These are phyloP conservation scores for Orthosia gracilis DNA, from an alignment of 2,888 invertebrate genomes.

Conservation along the genomic window DNA sequence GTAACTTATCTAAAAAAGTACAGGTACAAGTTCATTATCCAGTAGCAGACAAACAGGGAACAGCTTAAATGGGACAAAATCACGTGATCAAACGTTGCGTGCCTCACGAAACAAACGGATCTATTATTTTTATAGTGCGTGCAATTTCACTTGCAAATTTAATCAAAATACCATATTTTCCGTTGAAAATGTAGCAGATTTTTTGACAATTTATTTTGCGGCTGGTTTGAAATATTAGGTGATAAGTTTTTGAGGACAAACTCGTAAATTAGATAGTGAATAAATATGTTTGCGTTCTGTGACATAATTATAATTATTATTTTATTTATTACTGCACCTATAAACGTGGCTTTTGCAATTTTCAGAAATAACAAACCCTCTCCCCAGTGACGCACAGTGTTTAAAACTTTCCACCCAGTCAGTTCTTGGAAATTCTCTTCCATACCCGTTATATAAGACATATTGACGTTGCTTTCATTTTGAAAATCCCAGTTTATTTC, in stretches of 20 bases:
- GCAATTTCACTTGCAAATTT: conserved; percentile 68
- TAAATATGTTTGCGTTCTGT: background rate
- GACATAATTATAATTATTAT: background rate
- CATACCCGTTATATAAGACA: background rate
- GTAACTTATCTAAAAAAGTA: conserved; percentile 3
- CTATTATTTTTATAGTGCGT: conserved; percentile 64
- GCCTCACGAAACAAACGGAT: conserved; percentile 71
- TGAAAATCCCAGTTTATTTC: background rate
- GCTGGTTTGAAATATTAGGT: conserved; percentile 22
- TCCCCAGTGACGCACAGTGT: background rate
- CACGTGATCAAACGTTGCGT: conserved; percentile 64
- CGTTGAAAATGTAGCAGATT: conserved; percentile 19
- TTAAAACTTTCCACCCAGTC: background rate
- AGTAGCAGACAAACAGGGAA: conserved; percentile 34
- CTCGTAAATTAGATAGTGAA: background rate
- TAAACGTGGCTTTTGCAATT: background rate
- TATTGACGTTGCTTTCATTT: background rate
- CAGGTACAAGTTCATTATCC: conserved; percentile 32
- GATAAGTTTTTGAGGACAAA: background rate
- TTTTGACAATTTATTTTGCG: conserved; percentile 25
- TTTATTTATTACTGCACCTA: background rate
- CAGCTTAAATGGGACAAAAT: conserved; percentile 32
- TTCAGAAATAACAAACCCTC: background rate
- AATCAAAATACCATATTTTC: conserved; percentile 36
- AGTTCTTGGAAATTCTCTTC: background rate